phyloP scores from a whole-genome alignment of 2,797 vertebrate genomes.

The Lithobates sylvaticus region DNA sequence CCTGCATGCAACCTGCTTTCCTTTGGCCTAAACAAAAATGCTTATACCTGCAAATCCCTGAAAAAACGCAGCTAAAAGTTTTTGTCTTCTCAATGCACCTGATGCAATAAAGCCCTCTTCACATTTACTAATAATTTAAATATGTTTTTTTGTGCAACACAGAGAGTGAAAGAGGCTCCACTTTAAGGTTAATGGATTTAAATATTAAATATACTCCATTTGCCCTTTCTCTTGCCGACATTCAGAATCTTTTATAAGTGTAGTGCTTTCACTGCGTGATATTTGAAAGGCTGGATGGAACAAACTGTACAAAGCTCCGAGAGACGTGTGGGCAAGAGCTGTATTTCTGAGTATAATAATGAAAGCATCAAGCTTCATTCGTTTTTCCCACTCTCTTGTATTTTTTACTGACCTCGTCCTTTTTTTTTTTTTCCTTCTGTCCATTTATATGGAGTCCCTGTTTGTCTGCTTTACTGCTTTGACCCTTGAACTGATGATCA shows the following conservation, averaged over 20 bases:
- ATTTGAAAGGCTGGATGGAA: constrained; percentile 52
- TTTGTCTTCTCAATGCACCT: background rate
- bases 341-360: constrained; percentile 44
- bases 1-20: too few relatives aligned
- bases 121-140: background rate
- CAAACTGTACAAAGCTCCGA: constrained; percentile 46
- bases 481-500: too few relatives aligned
- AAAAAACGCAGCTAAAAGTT: too few relatives aligned
- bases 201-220: constrained; percentile 39
- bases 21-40: too few relatives aligned
- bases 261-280: constrained; percentile 55
- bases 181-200: constrained; percentile 30
- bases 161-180: background rate
- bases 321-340: constrained; percentile 32
- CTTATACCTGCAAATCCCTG: too few relatives aligned
- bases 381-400: background rate
- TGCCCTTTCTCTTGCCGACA: constrained; percentile 28
- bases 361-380: constrained; percentile 32
- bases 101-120: background rate
- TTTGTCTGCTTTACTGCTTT: too few relatives aligned
- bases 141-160: background rate
- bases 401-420: background rate
- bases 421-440: background rate
- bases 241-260: constrained; percentile 39
- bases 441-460: background rate